Evolutionary conservation across 2,113 vertebrate genomes (phyloP).

Genomic region (Blennius ocellaris): DNA sequence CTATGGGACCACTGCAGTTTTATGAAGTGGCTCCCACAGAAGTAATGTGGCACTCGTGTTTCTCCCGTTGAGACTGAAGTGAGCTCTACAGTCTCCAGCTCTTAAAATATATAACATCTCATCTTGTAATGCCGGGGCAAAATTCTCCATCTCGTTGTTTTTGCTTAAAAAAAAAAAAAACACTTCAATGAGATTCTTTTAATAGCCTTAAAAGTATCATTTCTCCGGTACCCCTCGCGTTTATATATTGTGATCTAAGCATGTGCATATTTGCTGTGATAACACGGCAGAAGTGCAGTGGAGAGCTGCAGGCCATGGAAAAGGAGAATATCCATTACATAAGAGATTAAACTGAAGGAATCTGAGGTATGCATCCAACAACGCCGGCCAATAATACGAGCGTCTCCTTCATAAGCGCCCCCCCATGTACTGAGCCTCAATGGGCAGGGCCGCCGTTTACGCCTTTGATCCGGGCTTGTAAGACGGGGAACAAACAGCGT

Average conservation of each 20-base stretch:
- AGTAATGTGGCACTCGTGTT: conserved; percentile 2
- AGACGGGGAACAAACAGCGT: conserved; percentile 52
- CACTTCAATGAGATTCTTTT: conserved; percentile 27
- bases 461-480: conserved; percentile 68
- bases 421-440: conserved; percentile 40
- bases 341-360: conserved; percentile 82
- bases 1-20: conserved; percentile 30
- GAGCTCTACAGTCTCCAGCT: conserved; percentile 23
- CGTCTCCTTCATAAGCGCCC: conserved; percentile 52
- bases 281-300: conserved; percentile 51
- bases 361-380: conserved; percentile 77
- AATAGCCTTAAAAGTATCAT: conserved; percentile 40
- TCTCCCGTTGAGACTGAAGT: conserved; percentile 16
- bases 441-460: conserved; percentile 45
- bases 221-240: conserved; percentile 31
- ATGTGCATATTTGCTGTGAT: conserved; percentile 51
- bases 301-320: conserved; percentile 60
- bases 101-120: conserved; percentile 23
- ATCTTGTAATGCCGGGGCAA: conserved; percentile 18
- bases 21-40: conserved; percentile 21
- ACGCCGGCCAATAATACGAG: conserved; percentile 68
- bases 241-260: conserved; percentile 41
- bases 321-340: conserved; percentile 79
- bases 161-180: conserved; percentile 5
- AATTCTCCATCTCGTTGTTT: background rate